Conservation (phyloP, 2,888 invertebrate species). For the Orgyia antiqua region DNA sequence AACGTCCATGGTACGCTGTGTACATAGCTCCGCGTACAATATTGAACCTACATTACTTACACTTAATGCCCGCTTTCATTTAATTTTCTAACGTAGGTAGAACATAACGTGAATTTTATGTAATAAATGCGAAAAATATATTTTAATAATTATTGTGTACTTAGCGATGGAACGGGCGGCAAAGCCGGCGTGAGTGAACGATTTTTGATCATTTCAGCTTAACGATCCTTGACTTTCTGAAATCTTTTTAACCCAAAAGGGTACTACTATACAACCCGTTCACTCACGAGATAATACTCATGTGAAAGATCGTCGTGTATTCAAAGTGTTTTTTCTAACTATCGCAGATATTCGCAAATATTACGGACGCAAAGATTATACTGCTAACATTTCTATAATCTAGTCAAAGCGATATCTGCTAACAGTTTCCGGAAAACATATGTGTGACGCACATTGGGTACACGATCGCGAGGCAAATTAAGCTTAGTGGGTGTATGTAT, state of each 20-base stretch:
- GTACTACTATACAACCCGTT: slow-evolving; percentile 34
- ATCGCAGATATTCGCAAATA: slow-evolving; percentile 24
- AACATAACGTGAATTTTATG: slow-evolving; percentile 78
- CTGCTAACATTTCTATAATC: slow-evolving; percentile 37
- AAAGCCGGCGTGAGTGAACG: slow-evolving; percentile 72
- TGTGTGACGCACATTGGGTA: slow-evolving; percentile 63
- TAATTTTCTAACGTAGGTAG: slow-evolving; percentile 75
- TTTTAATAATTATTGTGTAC: slow-evolving; percentile 78
- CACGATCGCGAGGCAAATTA: slow-evolving; percentile 55
- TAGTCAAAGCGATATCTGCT: slow-evolving; percentile 41
- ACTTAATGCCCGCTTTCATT: slow-evolving; percentile 69
- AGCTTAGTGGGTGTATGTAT: slow-evolving; percentile 77
- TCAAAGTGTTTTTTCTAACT: slow-evolving; percentile 52
- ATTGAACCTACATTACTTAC: slow-evolving; percentile 69
- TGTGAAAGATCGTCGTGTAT: slow-evolving; percentile 53
- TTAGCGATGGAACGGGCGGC: slow-evolving; percentile 72
- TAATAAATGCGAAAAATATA: slow-evolving; percentile 77
- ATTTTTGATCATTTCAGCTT: slow-evolving; percentile 14
- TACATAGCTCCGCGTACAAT: slow-evolving; percentile 76
- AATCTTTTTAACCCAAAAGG: slow-evolving; percentile 19
- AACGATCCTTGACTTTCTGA: slow-evolving; percentile 7
- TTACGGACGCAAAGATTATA: slow-evolving; percentile 28
- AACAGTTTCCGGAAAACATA: slow-evolving; percentile 30
- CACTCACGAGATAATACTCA: slow-evolving; percentile 70
- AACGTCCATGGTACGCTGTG: slow-evolving; percentile 78